Percentiles rank a stretch among this genome's conserved stretches.
These are phyloP conservation scores for Nasonia oneida DNA, from an alignment of 2,888 invertebrate genomes.

Conservation along the genomic window DNA sequence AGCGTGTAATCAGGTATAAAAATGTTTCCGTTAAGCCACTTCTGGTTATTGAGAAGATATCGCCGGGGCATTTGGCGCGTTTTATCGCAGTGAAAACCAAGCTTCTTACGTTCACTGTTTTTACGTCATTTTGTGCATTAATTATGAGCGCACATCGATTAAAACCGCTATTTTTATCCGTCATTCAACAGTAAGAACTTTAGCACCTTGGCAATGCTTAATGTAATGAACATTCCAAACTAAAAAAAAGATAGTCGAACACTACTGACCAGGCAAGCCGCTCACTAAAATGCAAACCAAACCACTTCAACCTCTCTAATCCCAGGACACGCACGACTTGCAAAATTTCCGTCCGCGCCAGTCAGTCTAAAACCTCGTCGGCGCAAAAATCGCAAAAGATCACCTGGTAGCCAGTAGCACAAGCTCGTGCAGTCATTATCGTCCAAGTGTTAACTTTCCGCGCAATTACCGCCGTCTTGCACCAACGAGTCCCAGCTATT, in stretches of 20 bases:
- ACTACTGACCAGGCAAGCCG: no score
- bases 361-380: background rate
- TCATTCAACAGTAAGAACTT: background rate
- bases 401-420: background rate
- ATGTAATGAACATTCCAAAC: background rate
- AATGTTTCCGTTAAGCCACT: background rate
- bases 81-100: background rate
- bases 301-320: background rate
- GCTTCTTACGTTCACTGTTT: background rate
- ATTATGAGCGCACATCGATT: background rate
- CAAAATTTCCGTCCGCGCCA: background rate
- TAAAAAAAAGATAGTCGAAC: background rate
- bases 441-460: conserved; percentile 43
- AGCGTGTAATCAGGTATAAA: background rate
- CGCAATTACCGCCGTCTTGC: conserved; percentile 33
- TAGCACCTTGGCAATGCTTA: no score
- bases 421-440: conserved; percentile 10
- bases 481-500: conserved; percentile 32
- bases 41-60: background rate
- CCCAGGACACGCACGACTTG: background rate
- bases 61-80: background rate
- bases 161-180: background rate
- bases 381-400: background rate
- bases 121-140: background rate
- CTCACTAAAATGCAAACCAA: background rate